These are phyloP conservation scores for Holothuria leucospilota DNA, from an alignment of 53 echinoderm and acorn worm genomes.

Conservation along the genomic window DNA sequence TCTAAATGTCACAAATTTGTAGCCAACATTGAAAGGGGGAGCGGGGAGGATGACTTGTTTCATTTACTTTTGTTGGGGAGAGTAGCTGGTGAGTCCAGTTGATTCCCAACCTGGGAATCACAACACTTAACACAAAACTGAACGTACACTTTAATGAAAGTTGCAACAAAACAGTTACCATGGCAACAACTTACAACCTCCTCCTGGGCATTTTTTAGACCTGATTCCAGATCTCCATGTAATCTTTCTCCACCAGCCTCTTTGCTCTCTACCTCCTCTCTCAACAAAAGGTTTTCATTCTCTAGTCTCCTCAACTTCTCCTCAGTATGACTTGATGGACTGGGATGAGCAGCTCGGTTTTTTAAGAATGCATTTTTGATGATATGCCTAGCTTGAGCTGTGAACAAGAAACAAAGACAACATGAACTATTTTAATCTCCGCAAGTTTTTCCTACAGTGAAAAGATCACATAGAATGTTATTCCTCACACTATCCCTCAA, in stretches of 20 bases:
- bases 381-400: conserved; percentile 36
- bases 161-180: not conserved
- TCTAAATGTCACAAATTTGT: too few relatives aligned
- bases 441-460: too few relatives aligned
- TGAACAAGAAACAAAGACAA: not conserved
- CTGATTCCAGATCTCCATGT: conserved; percentile 59
- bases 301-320: conserved; percentile 5
- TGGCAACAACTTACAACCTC: conserved; percentile 66
- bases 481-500: too few relatives aligned
- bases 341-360: conserved; percentile 3
- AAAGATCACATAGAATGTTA: too few relatives aligned
- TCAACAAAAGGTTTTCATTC: conserved; percentile 1
- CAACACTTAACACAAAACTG: too few relatives aligned
- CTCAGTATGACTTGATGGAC: not conserved
- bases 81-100: too few relatives aligned
- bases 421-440: too few relatives aligned
- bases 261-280: conserved; percentile 14
- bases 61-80: too few relatives aligned
- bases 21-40: too few relatives aligned
- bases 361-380: conserved; percentile 31
- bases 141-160: too few relatives aligned
- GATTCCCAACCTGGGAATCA: too few relatives aligned
- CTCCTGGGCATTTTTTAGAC: conserved; percentile 67
- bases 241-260: not conserved
- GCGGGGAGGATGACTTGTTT: too few relatives aligned